Percentiles rank a stretch among this genome's conserved stretches.
Evolutionary conservation across 2,797 vertebrate genomes (phyloP).

Genomic region (Peromyscus eremicus): DNA sequence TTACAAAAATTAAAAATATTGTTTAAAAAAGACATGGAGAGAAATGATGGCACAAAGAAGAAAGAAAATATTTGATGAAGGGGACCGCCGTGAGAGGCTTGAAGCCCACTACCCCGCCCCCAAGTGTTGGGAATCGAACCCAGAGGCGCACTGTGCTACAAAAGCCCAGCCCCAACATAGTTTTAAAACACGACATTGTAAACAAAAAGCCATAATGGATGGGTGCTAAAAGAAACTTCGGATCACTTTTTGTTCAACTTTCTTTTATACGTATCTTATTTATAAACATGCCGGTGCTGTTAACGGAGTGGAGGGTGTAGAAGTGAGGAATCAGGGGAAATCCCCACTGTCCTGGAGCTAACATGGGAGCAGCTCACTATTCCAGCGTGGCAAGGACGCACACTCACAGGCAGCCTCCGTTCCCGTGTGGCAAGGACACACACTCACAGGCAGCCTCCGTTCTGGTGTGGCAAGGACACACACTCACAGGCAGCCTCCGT

Average conservation of each 20-base stretch:
- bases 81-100: background rate
- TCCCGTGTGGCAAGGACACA: background rate
- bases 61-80: conserved; percentile 22
- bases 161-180: background rate
- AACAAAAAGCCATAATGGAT: conserved; percentile 1
- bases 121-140: background rate
- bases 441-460: background rate
- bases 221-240: background rate
- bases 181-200: background rate
- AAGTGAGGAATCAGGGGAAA: background rate
- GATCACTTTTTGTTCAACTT: background rate
- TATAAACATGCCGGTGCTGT: background rate
- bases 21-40: background rate
- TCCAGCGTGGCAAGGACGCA: background rate
- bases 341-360: background rate
- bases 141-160: background rate
- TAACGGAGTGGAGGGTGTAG: background rate
- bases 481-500: accelerated
- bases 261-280: background rate
- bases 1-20: conserved; percentile 36
- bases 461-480: background rate
- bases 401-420: background rate
- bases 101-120: background rate
- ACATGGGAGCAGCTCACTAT: background rate
- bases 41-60: conserved; percentile 3